Evolutionary conservation across 2,113 vertebrate species (phyloP).

Genomic region (Pagrus major): DNA sequence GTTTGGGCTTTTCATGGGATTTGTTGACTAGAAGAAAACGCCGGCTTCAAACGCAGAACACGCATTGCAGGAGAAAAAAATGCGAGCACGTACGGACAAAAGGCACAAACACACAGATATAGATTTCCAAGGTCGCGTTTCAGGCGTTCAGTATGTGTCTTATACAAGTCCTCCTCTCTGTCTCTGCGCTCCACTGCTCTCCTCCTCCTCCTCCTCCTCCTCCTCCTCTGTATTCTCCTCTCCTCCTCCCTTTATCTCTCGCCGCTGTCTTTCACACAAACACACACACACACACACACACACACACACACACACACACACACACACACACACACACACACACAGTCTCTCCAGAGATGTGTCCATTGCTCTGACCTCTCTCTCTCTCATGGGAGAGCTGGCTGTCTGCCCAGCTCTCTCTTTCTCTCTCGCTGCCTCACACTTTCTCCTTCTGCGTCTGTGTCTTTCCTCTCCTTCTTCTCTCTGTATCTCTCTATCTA

Average conservation of each 20-base stretch:
- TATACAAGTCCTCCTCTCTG: conserved; percentile 62
- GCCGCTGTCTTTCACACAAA: conserved; percentile 45
- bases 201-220: conserved; percentile 30
- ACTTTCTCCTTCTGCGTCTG: conserved; percentile 53
- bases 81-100: not conserved
- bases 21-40: not conserved
- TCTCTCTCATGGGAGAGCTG: conserved; percentile 73
- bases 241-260: conserved; percentile 67
- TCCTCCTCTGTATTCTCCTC: conserved; percentile 72
- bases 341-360: conserved; percentile 72
- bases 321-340: conserved; percentile 53
- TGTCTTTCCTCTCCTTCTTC: conserved; percentile 54
- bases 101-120: conserved; percentile 38
- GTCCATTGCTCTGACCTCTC: conserved; percentile 81
- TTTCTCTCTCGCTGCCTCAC: conserved; percentile 58
- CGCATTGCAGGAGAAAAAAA: not conserved
- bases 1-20: not conserved
- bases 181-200: conserved; percentile 65
- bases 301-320: conserved; percentile 32
- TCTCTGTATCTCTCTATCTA: conserved; percentile 67
- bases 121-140: conserved; percentile 75
- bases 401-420: conserved; percentile 70
- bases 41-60: conserved; percentile 16
- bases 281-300: conserved; percentile 40
- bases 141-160: conserved; percentile 62